Evolutionary conservation across 1,140 invertebrate genomes (phyloP).

Genomic region (Pseudomyrmex dendroicus): DNA sequence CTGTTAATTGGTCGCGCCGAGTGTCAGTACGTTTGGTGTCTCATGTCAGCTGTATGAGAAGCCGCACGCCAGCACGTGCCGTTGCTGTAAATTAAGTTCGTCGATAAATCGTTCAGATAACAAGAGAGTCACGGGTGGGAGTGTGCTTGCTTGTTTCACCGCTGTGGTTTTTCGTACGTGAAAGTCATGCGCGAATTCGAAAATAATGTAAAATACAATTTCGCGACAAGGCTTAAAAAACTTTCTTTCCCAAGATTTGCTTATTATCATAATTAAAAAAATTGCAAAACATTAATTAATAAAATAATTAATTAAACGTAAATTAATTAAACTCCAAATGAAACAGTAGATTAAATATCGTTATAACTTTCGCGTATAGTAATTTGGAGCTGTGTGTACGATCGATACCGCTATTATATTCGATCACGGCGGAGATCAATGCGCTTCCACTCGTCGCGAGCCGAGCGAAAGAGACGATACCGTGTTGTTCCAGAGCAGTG

Average conservation of each 20-base stretch:
- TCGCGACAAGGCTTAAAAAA: neutral
- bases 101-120: constrained; percentile 67
- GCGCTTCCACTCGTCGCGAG: constrained; percentile 50
- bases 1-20: constrained; percentile 19
- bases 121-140: constrained; percentile 19
- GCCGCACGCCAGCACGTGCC: constrained; percentile 43
- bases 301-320: no score
- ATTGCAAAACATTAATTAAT: neutral
- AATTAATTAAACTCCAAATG: no score
- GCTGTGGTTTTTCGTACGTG: constrained; percentile 7
- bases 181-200: constrained; percentile 8
- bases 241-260: no score
- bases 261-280: neutral
- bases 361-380: no score
- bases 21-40: constrained; percentile 19
- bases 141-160: neutral
- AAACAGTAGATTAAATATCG: neutral
- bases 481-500: constrained; percentile 83
- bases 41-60: constrained; percentile 47
- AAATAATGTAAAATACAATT: neutral
- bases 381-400: neutral
- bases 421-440: constrained; percentile 26
- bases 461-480: constrained; percentile 54
- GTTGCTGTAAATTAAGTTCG: constrained; percentile 60
- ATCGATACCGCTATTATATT: neutral